phyloP scores from a whole-genome alignment of 2,113 vertebrate species.

The Helogale parvula region DNA sequence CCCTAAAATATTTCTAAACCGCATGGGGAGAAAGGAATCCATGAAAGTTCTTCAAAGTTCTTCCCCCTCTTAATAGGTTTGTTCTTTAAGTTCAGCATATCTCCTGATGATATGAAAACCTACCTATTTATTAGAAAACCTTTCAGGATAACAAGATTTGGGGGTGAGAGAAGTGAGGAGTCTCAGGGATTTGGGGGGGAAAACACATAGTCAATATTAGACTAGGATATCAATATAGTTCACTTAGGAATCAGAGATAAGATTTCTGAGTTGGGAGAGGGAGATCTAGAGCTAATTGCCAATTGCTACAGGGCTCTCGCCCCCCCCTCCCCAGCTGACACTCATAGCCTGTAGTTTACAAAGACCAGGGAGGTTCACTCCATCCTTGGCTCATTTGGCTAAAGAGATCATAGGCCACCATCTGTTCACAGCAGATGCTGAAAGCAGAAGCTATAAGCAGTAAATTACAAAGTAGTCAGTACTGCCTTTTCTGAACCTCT shows the following conservation, averaged over 20 bases:
- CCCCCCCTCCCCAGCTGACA: not conserved
- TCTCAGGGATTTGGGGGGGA: not conserved
- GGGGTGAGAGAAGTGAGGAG: not conserved
- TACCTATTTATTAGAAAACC: not conserved
- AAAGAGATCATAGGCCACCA: constrained; percentile 40
- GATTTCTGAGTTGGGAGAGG: not conserved
- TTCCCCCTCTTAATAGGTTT: not conserved
- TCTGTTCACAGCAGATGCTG: constrained; percentile 60
- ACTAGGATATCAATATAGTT: not conserved
- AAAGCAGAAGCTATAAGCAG: constrained; percentile 54
- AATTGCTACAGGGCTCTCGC: not conserved
- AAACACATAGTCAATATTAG: constrained; percentile 26
- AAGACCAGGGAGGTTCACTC: constrained; percentile 11
- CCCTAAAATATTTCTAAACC: constrained; percentile 12
- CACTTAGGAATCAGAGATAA: not conserved
- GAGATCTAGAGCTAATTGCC: not conserved
- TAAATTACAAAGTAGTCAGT: not conserved
- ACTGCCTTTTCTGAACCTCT: not conserved
- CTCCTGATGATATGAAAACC: not conserved
- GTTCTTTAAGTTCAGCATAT: constrained; percentile 39
- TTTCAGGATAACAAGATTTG: constrained; percentile 16
- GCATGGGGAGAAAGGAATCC: not conserved
- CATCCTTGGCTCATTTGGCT: not conserved
- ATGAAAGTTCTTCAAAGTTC: not conserved
- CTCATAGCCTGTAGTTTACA: not conserved